Base-by-base conservation (phyloP, 2,888 invertebrate genomes). In the Drosophila antonietae region DNA sequence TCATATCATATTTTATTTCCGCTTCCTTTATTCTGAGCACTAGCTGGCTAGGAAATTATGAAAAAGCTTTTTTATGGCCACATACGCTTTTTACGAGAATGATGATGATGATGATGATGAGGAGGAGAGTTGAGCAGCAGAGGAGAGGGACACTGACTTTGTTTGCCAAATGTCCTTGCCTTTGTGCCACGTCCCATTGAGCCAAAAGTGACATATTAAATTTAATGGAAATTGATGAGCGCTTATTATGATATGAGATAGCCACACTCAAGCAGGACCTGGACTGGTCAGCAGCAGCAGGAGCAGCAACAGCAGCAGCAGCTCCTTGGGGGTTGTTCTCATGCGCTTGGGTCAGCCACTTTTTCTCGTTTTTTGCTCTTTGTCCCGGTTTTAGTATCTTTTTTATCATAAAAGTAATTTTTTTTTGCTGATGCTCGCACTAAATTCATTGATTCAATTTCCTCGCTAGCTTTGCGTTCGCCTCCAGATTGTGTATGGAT, bases 201-300 rank as follows among this genome's bases (percentile, higher is more conserved):
- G 80, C 78, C 75, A 74, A 74, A 81, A 88, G 90, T 88, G 88
- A 86, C 90, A 88, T 91, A 91, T 91, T 91, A 91, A 91, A 90
- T 89, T 90, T 91, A 91, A 91, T 91, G 91, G 91, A 91, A 91
- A 91, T 91, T 91, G 90, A 91, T 91, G 91, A 91, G 90, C 79
- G 83, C 89, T 90, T 88, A 91, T 91, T 91, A 90, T 90, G 91
- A 91, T 90, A 90, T 91, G 90, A 90, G 85, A 85, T 86, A 85
- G 85, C 68, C 73, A 15, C 59, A 69, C 61, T 58, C 28, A 28
- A 28, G 28, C 28, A 28, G 41, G 41, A 41, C 8, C 39, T 39
- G 64, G 46, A 69, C 61, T 63, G 64, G 55, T 58, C 66, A 68
- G 49, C 59, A 66, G 33, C 12, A 39, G 7, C 2, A 39, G n/a